Base-by-base conservation (phyloP, 2,797 vertebrate genomes). In the Myripristis jacobus region DNA sequence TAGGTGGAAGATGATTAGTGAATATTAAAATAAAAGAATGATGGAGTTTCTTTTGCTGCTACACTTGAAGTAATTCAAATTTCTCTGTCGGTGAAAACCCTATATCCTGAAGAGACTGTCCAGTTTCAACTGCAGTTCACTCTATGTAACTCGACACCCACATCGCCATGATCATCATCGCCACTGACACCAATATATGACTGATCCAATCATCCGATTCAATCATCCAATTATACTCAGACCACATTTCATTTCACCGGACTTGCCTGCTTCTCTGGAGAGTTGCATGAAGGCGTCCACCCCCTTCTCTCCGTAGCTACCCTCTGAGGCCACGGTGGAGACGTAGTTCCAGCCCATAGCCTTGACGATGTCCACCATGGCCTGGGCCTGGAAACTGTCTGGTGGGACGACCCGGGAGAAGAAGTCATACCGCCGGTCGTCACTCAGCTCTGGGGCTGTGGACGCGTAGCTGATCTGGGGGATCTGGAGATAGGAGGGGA, bases 381-480 rank as follows among this genome's bases (percentile, higher is more conserved):
- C 96, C 91, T 98, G 96, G 24, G 96, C 96, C 92, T 98, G 96
- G 91, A 96, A 98, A 62, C 96, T 97, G 84, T 97, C 96, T 0
- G 96, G 96, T 34, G 96, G 96, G 21, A 98, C 96, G 71, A 98
- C 96, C 0, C 96, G 93, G 0, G 96, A 98, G 93, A 98, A 98
- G 95, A 97, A 98, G 91, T 97, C 96, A 44, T 98, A 98, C 4
- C 96, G 94, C 19, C 95, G 94, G 88, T 98, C 96, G 11, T 98
- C 96, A 10, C 96, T 98, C 70, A 98, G 92, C 91, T 98, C 96
- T 0, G 96, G 96, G 21, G 96, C 96, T 0, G 96, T 98, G 81
- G 96, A 98, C 0, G 96, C 96, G 8, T 98, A 98, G 92, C 96
- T 98, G 87, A 98, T 95, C 93, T 98, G 96, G 53, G 96, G 96